Base-by-base conservation (phyloP, 1,140 invertebrate species). In the Micrasema minimum region DNA sequence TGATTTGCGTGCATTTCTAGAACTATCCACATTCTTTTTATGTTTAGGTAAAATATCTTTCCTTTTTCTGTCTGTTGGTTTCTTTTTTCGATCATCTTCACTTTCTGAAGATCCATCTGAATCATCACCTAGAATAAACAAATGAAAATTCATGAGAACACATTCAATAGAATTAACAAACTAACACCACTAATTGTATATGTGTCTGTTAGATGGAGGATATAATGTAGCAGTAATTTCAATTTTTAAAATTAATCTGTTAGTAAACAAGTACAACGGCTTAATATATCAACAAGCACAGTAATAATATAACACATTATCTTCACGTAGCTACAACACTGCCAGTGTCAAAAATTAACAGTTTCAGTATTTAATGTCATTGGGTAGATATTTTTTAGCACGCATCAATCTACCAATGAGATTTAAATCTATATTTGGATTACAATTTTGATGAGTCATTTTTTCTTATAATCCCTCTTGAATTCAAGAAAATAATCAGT, bases 91-190 rank as follows among this genome's bases (percentile, higher is more conserved):
- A 18, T 20, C n/a, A 20, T 20, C 45, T 48, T 61, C 57, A 61
- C 38, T 61, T 67, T 61, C 57, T n/a, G 57, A 61, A n/a, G 57
- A 61, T 20, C 78, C 78, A 69, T 81, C 80, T 80, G 70, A 55
- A 4, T 55, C 51, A 26, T 43, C 41, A n/a, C 14, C 48, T 14
- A 16, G 18, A 45, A 45, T 45, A 0, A 45, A 38, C 11, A 14
- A 5, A 14, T 1, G 9, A 45, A 45, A 45, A 14, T 6, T 7
- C n/a, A 43, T 43, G 12, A 43, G 41, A 43, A 43, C 5, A n/a
- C 2, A n/a, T 0, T 2, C 12, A 43, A 43, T 0, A n/a, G n/a
- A n/a, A n/a, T n/a, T n/a, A n/a, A n/a, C 5, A n/a, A 43, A 43
- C 12, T 1, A 9, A 3, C 12, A 9, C 0, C 16, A 14, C 16